Conservation (phyloP, 2,888 invertebrate species). For the Drosophila dives region DNA sequence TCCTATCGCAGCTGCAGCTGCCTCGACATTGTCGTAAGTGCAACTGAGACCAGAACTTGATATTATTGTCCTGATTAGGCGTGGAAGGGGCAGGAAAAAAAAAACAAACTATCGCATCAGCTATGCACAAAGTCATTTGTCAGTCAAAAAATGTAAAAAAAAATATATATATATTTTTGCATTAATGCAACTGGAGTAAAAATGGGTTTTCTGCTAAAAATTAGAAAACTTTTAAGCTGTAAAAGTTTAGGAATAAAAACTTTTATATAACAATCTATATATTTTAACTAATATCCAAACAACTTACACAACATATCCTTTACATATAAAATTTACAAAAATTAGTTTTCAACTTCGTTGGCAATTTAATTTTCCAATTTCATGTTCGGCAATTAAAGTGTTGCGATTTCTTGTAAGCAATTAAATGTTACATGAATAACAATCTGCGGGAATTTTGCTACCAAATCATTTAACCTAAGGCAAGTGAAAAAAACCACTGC, state of each 20-base stretch:
- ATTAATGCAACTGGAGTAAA: not conserved
- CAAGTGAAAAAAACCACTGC: constrained; percentile 28
- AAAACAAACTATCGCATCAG: constrained; percentile 47
- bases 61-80: constrained; percentile 68
- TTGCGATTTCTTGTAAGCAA: constrained; percentile 13
- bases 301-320: not conserved
- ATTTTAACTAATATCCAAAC: not conserved
- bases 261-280: not conserved
- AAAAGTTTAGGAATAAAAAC: not conserved
- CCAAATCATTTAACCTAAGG: constrained; percentile 35
- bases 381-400: constrained; percentile 18
- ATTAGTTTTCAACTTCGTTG: not conserved
- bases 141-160: constrained; percentile 10
- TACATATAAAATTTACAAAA: not conserved
- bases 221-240: constrained; percentile 2
- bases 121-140: constrained; percentile 64
- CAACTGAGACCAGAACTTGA: constrained; percentile 63
- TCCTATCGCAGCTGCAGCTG: constrained; percentile 18
- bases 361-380: too few relatives aligned
- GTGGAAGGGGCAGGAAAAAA: constrained; percentile 30
- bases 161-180: not conserved
- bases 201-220: not conserved
- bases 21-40: constrained; percentile 68
- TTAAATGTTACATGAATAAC: constrained; percentile 15
- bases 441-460: constrained; percentile 6